Conservation (phyloP, 2,888 invertebrate genomes). For the Trachelus troglodyta region DNA sequence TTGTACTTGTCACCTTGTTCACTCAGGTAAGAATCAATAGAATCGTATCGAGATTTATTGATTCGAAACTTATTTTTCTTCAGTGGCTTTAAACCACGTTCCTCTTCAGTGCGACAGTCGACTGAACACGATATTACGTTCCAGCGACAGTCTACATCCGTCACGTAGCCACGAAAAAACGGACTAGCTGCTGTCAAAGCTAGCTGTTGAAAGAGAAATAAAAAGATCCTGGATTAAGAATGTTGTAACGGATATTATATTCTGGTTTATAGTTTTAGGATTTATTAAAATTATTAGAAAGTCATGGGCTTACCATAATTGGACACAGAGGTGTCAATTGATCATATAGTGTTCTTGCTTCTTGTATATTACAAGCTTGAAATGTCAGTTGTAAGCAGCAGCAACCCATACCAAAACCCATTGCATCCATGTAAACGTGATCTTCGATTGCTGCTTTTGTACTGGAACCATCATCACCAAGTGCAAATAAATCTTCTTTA, state of each 20-base stretch:
- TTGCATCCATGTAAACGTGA: slow-evolving; percentile 98
- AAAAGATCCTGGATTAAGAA: not conserved
- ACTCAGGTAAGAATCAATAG: slow-evolving; percentile 96
- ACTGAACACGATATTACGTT: slow-evolving; percentile 96
- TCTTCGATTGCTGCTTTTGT: slow-evolving; percentile 81
- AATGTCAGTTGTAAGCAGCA: slow-evolving; percentile 97
- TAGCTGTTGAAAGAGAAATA: slow-evolving; percentile 70
- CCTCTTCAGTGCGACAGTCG: slow-evolving; percentile 94
- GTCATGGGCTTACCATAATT: slow-evolving; percentile 78
- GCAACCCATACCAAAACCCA: slow-evolving; percentile 99
- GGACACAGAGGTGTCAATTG: slow-evolving; percentile 97
- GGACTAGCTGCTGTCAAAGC: slow-evolving; percentile 98
- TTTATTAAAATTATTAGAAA: too few species aligned
- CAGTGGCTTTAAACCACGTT: slow-evolving; percentile 83
- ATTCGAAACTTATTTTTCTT: slow-evolving; percentile 84
- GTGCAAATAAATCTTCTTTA: slow-evolving; percentile 69
- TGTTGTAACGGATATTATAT: too few species aligned
- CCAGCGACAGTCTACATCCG: slow-evolving; percentile 98
- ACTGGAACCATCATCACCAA: slow-evolving; percentile 76
- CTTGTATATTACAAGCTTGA: slow-evolving; percentile 95
- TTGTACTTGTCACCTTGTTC: slow-evolving; percentile 91
- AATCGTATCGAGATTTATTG: slow-evolving; percentile 96
- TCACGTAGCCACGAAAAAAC: slow-evolving; percentile 90
- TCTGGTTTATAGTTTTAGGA: too few species aligned
- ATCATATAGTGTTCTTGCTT: slow-evolving; percentile 96